phyloP scores from a whole-genome alignment of 2,113 vertebrate genomes.

The Anser cygnoides region DNA sequence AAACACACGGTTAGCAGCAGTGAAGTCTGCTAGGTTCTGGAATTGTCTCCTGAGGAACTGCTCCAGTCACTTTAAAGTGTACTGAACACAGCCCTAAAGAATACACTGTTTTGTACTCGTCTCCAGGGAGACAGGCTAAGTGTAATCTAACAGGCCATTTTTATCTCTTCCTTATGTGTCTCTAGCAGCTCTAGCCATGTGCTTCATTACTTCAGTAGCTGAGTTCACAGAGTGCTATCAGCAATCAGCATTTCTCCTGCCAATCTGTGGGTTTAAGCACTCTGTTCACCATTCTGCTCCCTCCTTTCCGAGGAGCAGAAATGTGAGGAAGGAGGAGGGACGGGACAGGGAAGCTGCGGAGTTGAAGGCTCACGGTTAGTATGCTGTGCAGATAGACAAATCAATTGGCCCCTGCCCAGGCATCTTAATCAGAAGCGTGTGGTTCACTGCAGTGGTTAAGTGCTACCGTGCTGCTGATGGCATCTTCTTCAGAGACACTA shows the following conservation, averaged over 20 bases:
- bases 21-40: not conserved
- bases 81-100: not conserved
- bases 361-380: slow-evolving; percentile 23
- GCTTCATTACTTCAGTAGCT: slow-evolving; percentile 6
- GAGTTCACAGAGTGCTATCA: slow-evolving; percentile 7
- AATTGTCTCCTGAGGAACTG: not conserved
- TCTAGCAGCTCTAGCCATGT: not conserved
- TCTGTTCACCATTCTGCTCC: not conserved
- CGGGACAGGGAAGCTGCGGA: slow-evolving; percentile 4
- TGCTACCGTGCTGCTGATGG: slow-evolving; percentile 57
- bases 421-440: slow-evolving; percentile 71
- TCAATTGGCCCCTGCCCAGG: slow-evolving; percentile 44
- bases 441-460: slow-evolving; percentile 60
- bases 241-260: slow-evolving; percentile 22
- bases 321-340: not conserved
- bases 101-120: not conserved
- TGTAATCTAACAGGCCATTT: slow-evolving; percentile 38
- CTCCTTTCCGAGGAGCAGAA: not conserved
- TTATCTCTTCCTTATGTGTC: slow-evolving; percentile 14
- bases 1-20: not conserved
- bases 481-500: slow-evolving; percentile 71
- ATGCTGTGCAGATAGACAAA: slow-evolving; percentile 43
- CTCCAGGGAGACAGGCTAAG: not conserved
- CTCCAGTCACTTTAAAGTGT: not conserved
- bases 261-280: not conserved